Conservation (phyloP, 35 echinoderm and acorn worm species). For the Holothuria glaberrima region DNA sequence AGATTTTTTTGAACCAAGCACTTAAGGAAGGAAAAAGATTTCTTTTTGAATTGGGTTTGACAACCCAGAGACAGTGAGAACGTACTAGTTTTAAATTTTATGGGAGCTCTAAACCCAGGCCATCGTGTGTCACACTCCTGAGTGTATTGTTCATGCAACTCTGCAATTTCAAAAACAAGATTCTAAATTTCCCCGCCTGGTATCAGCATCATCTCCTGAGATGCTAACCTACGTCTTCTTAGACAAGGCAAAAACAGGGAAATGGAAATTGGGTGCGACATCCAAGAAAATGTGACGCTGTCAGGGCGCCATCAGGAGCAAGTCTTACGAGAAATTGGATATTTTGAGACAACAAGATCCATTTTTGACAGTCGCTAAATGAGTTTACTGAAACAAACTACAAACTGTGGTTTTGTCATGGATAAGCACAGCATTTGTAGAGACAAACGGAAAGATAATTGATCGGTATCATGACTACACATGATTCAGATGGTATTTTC, state of each 20-base stretch:
- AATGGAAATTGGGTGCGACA: conserved; percentile 35
- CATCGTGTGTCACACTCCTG: neutral
- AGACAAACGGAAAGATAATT: too few species aligned
- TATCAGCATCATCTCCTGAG: conserved; percentile 41
- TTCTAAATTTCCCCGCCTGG: conserved; percentile 29
- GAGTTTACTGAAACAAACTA: conserved; percentile 24
- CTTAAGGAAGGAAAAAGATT: too few species aligned
- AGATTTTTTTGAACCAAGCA: too few species aligned
- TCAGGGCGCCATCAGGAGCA: conserved; percentile 48
- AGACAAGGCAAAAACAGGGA: conserved; percentile 15
- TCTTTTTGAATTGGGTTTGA: too few species aligned
- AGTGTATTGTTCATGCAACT: conserved; percentile 29
- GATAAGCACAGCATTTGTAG: too few species aligned
- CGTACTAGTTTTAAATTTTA: too few species aligned
- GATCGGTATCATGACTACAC: too few species aligned
- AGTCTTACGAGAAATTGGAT: conserved; percentile 36
- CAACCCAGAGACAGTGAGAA: too few species aligned
- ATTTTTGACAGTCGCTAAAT: conserved; percentile 39
- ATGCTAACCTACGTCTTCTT: neutral
- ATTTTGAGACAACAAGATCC: conserved; percentile 41
- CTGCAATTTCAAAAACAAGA: conserved; percentile 39
- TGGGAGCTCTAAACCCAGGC: too few species aligned
- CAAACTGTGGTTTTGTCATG: conserved; percentile 14
- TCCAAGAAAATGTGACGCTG: conserved; percentile 28
- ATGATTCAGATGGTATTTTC: too few species aligned